These are phyloP conservation scores for Penaeus indicus DNA, from an alignment of 1,140 invertebrate genomes.

Conservation along the genomic window DNA sequence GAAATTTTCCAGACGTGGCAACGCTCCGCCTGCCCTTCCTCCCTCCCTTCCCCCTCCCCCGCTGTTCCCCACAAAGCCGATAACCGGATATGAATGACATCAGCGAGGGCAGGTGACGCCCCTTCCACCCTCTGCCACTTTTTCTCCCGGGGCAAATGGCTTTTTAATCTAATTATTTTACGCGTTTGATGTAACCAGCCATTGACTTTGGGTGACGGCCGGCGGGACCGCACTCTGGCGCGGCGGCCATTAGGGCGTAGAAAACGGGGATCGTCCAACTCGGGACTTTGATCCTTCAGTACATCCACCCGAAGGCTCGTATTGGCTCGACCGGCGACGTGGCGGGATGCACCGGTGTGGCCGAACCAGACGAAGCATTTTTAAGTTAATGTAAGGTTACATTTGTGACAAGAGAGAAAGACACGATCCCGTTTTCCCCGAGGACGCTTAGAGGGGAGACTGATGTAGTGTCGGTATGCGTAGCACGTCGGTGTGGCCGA, in stretches of 20 bases:
- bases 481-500: slow-evolving; percentile 30
- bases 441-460: not conserved
- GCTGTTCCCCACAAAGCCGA: not conserved
- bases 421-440: not conserved
- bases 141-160: slow-evolving; percentile 52
- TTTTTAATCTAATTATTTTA: slow-evolving; percentile 58
- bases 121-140: slow-evolving; percentile 48
- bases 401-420: slow-evolving; percentile 45
- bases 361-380: slow-evolving; percentile 33
- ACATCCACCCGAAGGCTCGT: not conserved
- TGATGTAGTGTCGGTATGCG: slow-evolving; percentile 26
- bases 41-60: not conserved
- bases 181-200: slow-evolving; percentile 57
- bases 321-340: not conserved
- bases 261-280: not conserved
- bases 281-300: not conserved
- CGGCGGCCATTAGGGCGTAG: not conserved
- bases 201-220: slow-evolving; percentile 53
- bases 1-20: not conserved
- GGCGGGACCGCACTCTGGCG: not conserved
- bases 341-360: not conserved
- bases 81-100: slow-evolving; percentile 50
- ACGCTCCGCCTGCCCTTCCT: not conserved
- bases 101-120: slow-evolving; percentile 44
- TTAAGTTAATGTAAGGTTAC: slow-evolving; percentile 56